Percentiles rank a stretch among this genome's conserved stretches.
Evolutionary conservation across 2,797 vertebrate genomes (phyloP).

Genomic region (Ctenochaetus hawaiiensis): DNA sequence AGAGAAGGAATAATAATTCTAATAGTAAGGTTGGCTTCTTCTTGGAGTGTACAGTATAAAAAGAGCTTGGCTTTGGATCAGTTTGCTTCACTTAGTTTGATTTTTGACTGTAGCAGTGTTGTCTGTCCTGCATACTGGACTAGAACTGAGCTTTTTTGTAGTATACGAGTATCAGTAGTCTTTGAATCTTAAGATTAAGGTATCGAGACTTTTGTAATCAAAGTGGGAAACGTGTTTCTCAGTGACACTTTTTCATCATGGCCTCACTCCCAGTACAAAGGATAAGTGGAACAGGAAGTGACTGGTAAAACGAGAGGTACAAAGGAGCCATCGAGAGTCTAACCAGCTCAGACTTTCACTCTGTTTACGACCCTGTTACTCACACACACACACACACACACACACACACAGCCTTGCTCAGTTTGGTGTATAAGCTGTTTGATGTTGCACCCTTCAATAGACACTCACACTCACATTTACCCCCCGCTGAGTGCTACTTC

Average conservation of each 20-base stretch:
- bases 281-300: constrained; percentile 46
- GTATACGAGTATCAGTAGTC: not conserved
- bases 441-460: constrained; percentile 61
- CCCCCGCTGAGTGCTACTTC: constrained; percentile 70
- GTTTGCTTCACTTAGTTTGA: constrained; percentile 11
- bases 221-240: not conserved
- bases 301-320: constrained; percentile 51
- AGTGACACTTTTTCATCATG: constrained; percentile 24
- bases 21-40: not conserved
- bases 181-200: not conserved
- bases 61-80: not conserved
- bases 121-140: not conserved
- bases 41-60: not conserved
- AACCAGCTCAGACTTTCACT: constrained; percentile 48
- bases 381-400: constrained; percentile 32
- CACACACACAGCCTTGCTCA: constrained; percentile 9
- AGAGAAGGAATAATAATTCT: not conserved
- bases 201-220: not conserved
- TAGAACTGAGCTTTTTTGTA: constrained; percentile 20
- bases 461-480: constrained; percentile 49
- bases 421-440: constrained; percentile 47
- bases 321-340: constrained; percentile 43
- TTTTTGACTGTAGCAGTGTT: not conserved
- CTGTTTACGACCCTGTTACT: constrained; percentile 45
- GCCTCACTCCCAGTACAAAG: constrained; percentile 14